A percentile compares a stretch with the other conserved stretches of the same genome.
These are phyloP conservation scores for Otolemur crassicaudatus DNA, from an alignment of 2,797 vertebrate genomes.

Conservation along the genomic window DNA sequence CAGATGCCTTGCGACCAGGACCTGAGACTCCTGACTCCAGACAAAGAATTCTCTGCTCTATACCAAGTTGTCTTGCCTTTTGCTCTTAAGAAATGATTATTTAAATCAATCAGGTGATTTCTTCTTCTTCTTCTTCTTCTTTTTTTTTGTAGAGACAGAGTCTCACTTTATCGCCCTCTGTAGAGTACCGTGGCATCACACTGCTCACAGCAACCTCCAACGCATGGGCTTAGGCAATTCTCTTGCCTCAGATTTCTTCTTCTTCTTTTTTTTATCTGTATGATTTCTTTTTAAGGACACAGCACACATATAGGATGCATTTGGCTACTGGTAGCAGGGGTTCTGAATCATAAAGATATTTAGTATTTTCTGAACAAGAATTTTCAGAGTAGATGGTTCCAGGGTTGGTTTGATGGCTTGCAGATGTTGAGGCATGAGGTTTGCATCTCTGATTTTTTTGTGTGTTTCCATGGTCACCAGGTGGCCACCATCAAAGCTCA, in stretches of 20 bases:
- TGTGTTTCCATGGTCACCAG: background rate
- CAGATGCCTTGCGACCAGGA: background rate
- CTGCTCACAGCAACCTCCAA: too few relatives aligned
- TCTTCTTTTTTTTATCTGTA: background rate
- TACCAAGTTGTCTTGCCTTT: background rate
- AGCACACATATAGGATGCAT: background rate
- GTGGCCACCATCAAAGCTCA: background rate
- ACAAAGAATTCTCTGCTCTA: background rate
- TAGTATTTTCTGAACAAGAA: background rate
- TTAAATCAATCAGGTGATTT: background rate
- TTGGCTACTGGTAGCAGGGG: background rate
- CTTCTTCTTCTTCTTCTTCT: background rate
- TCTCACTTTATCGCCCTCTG: too few relatives aligned
- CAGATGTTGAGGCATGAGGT: background rate
- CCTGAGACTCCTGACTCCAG: background rate
- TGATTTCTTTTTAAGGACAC: constrained; percentile 12
- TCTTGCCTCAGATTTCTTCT: too few relatives aligned
- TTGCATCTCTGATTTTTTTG: background rate
- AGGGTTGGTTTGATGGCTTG: background rate
- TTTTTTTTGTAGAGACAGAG: too few relatives aligned
- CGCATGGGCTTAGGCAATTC: too few relatives aligned
- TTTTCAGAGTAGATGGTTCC: background rate
- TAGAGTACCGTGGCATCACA: too few relatives aligned
- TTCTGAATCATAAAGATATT: background rate
- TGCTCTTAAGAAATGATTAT: background rate